Conservation (phyloP, 2,113 vertebrate species). For the Microcebus griseorufus region DNA sequence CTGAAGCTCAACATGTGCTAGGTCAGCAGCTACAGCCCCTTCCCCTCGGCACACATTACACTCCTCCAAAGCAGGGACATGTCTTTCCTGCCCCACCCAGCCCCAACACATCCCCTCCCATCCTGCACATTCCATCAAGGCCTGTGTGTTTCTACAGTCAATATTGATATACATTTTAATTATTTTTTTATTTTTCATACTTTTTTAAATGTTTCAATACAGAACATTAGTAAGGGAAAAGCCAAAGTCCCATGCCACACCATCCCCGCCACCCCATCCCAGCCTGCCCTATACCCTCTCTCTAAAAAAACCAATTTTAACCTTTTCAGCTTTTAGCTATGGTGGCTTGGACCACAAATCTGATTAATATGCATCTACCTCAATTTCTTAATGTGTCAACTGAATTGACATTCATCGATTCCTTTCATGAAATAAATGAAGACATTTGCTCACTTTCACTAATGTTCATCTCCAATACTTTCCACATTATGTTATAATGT, state of each 20-base stretch:
- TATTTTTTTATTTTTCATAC: neutral
- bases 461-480: neutral
- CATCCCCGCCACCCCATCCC: too few relatives aligned
- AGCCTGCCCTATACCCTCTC: neutral
- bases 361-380: neutral
- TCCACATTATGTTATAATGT: neutral
- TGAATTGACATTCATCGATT: neutral
- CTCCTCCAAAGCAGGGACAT: neutral
- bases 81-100: neutral
- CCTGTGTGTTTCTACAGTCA: neutral
- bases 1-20: neutral
- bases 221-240: neutral
- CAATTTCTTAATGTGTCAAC: neutral
- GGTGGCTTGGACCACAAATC: neutral
- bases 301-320: neutral
- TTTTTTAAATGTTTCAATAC: neutral
- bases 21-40: neutral
- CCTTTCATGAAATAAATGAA: neutral
- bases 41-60: neutral
- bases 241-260: neutral
- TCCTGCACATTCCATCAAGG: neutral
- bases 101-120: neutral
- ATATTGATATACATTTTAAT: neutral
- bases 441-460: neutral
- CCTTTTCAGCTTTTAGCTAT: neutral